These are phyloP conservation scores for Luperina testacea DNA, from an alignment of 2,888 invertebrate species.

Conservation along the genomic window DNA sequence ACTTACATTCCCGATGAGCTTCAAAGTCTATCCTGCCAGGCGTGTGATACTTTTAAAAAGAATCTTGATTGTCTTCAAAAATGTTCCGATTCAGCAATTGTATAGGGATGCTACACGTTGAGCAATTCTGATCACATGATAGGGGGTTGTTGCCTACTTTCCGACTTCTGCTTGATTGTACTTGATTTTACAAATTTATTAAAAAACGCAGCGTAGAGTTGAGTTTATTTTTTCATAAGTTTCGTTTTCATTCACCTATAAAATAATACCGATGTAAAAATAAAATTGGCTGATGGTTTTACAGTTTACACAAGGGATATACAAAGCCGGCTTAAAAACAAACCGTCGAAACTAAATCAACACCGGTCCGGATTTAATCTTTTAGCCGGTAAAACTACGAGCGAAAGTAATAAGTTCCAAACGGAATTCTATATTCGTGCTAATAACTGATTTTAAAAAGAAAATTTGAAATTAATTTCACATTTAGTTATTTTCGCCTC, in stretches of 20 bases:
- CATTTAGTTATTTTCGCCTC: slow-evolving; percentile 2
- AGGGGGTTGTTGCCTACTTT: not conserved
- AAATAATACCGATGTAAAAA: not conserved
- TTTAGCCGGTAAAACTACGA: not conserved
- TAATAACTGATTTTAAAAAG: slow-evolving; percentile 1
- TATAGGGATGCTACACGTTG: slow-evolving; percentile 46
- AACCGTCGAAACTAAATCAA: not conserved
- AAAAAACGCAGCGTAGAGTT: not conserved
- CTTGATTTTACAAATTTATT: not conserved
- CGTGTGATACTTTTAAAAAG: not conserved
- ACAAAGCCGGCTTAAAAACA: not conserved
- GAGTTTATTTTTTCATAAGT: too few relatives aligned
- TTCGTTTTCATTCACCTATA: not conserved
- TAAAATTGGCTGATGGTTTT: not conserved
- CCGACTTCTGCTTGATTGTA: not conserved
- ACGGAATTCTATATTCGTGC: not conserved
- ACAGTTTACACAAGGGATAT: not conserved
- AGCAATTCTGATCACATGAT: slow-evolving; percentile 25
- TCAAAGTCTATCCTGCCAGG: slow-evolving; percentile 26
- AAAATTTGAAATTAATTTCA: slow-evolving; percentile 11
- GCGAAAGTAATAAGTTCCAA: not conserved
- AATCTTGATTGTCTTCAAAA: slow-evolving; percentile 6
- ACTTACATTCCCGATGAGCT: slow-evolving; percentile 56
- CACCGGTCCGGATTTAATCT: not conserved
- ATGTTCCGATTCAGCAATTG: not conserved